phyloP scores from a whole-genome alignment of 1,140 invertebrate genomes.

The Papilio dardanus region DNA sequence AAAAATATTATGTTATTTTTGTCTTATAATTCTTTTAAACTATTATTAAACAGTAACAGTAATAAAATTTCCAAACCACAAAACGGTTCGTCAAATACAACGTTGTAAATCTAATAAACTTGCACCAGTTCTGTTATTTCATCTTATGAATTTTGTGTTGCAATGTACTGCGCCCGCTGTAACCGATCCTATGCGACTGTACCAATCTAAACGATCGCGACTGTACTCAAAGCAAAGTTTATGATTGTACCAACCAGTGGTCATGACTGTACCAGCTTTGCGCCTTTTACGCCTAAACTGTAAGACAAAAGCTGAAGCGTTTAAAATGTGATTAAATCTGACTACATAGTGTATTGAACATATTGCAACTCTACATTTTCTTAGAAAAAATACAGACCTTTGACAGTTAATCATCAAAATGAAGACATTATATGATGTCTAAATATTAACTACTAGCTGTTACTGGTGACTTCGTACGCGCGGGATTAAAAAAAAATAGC shows the following conservation, averaged over 20 bases:
- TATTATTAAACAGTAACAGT: background rate
- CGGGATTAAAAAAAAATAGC: no score
- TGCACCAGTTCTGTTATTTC: conserved; percentile 31
- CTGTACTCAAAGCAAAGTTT: background rate
- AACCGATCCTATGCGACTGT: conserved; percentile 18
- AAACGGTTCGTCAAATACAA: background rate
- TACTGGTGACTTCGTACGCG: no score
- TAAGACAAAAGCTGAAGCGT: conserved; percentile 9
- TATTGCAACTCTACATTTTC: no score
- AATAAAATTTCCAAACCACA: conserved; percentile 24
- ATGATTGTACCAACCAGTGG: background rate
- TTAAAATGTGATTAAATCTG: no score
- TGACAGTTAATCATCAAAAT: no score
- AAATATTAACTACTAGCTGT: no score
- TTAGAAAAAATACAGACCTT: no score
- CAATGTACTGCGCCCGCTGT: conserved; percentile 7
- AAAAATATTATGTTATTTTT: no score
- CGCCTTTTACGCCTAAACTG: background rate
- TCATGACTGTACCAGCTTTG: background rate
- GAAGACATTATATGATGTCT: no score
- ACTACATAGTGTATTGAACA: no score
- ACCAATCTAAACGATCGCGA: background rate
- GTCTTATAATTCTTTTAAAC: background rate
- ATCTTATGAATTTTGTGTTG: conserved; percentile 22
- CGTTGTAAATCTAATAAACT: background rate